These are phyloP conservation scores for Uria aalge DNA, from an alignment of 2,113 vertebrate genomes.

Conservation along the genomic window DNA sequence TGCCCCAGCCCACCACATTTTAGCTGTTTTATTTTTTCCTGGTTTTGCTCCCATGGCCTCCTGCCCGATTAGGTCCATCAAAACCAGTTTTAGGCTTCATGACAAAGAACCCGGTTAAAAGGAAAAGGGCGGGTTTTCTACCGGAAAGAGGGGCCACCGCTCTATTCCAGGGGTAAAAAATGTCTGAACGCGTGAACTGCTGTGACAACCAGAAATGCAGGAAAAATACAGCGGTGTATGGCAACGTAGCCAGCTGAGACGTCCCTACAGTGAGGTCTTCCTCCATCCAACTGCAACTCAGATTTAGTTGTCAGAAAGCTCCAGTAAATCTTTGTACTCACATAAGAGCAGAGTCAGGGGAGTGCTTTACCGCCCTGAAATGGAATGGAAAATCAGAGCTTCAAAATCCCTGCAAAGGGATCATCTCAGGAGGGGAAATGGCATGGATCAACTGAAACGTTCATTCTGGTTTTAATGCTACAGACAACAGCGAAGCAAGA, in stretches of 20 bases:
- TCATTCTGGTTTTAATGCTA: background rate
- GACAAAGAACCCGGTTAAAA: background rate
- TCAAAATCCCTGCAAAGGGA: background rate
- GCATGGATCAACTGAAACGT: background rate
- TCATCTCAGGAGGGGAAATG: background rate
- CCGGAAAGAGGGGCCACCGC: background rate
- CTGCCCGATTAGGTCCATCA: background rate
- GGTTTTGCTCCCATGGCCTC: background rate
- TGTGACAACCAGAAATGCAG: background rate
- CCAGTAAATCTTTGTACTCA: background rate
- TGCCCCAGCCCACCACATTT: background rate
- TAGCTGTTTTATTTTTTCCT: background rate
- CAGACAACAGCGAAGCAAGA: background rate
- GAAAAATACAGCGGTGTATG: background rate
- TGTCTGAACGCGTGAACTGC: background rate
- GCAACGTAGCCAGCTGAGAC: background rate
- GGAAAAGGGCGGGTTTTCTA: background rate
- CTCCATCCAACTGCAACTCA: background rate
- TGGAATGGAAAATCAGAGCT: slow-evolving; percentile 32
- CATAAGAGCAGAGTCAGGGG: background rate
- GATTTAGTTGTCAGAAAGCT: background rate
- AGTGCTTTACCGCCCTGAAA: background rate
- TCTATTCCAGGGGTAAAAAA: background rate
- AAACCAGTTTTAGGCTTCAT: background rate
- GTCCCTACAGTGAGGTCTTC: background rate